Evolutionary conservation across 2,113 vertebrate genomes (phyloP).

Genomic region (Sinocyclocheilus anophthalmus): DNA sequence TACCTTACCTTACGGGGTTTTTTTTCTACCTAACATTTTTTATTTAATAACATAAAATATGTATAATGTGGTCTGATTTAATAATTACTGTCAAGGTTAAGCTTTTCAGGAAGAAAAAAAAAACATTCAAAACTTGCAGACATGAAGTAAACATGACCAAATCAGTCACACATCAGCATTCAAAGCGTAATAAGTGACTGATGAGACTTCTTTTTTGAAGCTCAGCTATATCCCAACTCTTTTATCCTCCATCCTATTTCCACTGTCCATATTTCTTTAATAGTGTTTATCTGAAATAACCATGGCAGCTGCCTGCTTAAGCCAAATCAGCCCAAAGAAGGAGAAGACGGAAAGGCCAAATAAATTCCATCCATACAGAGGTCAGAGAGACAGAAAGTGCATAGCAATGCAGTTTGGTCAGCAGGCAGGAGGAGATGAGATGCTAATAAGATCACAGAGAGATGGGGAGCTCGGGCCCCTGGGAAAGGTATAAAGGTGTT

Average conservation of each 20-base stretch:
- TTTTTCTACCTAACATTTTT: no score
- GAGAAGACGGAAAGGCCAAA: slow-evolving; percentile 74
- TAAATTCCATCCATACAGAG: slow-evolving; percentile 89
- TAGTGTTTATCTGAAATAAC: slow-evolving; percentile 85
- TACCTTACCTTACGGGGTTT: background rate
- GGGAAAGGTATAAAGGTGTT: slow-evolving; percentile 88
- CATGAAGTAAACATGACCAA: slow-evolving; percentile 15
- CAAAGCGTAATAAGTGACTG: slow-evolving; percentile 22
- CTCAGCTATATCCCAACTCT: slow-evolving; percentile 18
- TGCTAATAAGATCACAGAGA: slow-evolving; percentile 94
- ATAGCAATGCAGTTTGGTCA: slow-evolving; percentile 90
- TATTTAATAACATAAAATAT: background rate
- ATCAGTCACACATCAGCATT: slow-evolving; percentile 4
- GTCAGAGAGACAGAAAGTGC: slow-evolving; percentile 92
- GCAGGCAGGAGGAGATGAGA: slow-evolving; percentile 85
- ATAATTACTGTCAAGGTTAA: slow-evolving; percentile 34
- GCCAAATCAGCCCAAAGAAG: slow-evolving; percentile 70
- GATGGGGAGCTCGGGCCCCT: slow-evolving; percentile 82
- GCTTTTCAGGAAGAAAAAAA: slow-evolving; percentile 7
- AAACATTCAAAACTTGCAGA: background rate
- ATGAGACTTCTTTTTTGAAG: slow-evolving; percentile 34
- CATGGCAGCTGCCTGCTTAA: slow-evolving; percentile 75
- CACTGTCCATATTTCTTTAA: slow-evolving; percentile 68
- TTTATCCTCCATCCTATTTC: slow-evolving; percentile 41
- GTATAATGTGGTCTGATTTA: background rate